Base-by-base conservation (phyloP, 2,113 vertebrate genomes). In the Brachirus orientalis region DNA sequence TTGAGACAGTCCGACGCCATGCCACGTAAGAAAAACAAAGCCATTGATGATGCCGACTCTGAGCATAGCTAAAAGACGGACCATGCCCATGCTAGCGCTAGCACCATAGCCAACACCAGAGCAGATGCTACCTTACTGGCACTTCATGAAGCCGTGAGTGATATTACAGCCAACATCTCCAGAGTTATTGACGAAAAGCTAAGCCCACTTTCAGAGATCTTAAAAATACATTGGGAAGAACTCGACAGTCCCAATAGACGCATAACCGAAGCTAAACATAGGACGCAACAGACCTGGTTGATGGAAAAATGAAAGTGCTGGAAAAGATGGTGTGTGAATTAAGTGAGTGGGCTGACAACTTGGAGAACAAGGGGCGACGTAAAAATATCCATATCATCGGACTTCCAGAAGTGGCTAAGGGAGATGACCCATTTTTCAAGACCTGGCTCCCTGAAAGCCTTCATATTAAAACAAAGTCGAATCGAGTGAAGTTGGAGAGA, bases 371-470 rank as follows among this genome's bases (percentile, higher is more conserved):
- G 5, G 22, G 22, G 5, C 22, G 22, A 28, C 22, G 22, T 28
- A 28, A 28, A 28, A 28, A 28, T 28, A 28, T 28, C 22, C 22
- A 5, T 28, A 28, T 28, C 22, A 5, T 28, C 22, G 22, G 22
- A 28, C 22, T 48, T 20, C 17, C 19, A 1, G 46, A 12, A 18
- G 10, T 8, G 17, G 48, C 8, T 18, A 18, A 47, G 13, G 35
- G 14, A 51, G 12, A 28, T 5, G 22, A 28, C 22, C 22, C 22
- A 5, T 63, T 63, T 13, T 63, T 63, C 9, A 35, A 51, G 60
- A 5, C 11, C 11, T 63, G 60, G 60, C 43, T 63, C 6, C 60
- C 46, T 10, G 12, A 63, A 50, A 35, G 50, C 3, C 36, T 65
- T 1, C 20, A 35, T 1, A 43, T 65, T 8, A 7, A 35, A 33